A percentile compares a stretch with the other conserved stretches of the same genome.
Conservation (phyloP, 2,113 vertebrate species). For the Felis chaus region DNA sequence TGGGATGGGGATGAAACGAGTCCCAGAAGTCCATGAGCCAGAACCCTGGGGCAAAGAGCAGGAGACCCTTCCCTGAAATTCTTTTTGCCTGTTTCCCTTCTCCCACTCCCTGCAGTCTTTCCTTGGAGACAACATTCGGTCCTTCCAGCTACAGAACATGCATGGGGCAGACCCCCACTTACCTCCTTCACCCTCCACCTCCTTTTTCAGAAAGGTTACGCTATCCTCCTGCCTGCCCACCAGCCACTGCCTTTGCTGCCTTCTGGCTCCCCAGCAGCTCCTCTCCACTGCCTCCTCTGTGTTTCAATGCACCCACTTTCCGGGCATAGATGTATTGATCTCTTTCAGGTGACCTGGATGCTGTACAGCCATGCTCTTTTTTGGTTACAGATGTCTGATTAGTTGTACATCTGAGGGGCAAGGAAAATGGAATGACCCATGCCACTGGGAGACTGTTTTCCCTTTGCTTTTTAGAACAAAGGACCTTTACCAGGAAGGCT, state of each 20-base stretch:
- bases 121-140: neutral
- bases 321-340: neutral
- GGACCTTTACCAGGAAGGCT: neutral
- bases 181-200: neutral
- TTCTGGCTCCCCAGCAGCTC: neutral
- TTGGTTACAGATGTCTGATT: neutral
- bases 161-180: neutral
- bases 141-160: neutral
- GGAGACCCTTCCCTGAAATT: neutral
- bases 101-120: neutral
- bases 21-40: neutral
- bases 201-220: neutral
- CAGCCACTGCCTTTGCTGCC: neutral
- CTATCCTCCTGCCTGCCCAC: neutral
- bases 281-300: neutral
- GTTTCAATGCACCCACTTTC: neutral
- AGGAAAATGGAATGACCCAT: neutral
- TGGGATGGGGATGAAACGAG: rapidly evolving
- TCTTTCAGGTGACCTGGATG: neutral
- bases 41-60: neutral
- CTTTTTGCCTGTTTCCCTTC: neutral
- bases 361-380: neutral
- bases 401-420: neutral
- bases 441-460: neutral
- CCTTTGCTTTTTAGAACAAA: neutral